Base-by-base conservation (phyloP, 2,888 invertebrate genomes). In the Notodonta dromedarius region DNA sequence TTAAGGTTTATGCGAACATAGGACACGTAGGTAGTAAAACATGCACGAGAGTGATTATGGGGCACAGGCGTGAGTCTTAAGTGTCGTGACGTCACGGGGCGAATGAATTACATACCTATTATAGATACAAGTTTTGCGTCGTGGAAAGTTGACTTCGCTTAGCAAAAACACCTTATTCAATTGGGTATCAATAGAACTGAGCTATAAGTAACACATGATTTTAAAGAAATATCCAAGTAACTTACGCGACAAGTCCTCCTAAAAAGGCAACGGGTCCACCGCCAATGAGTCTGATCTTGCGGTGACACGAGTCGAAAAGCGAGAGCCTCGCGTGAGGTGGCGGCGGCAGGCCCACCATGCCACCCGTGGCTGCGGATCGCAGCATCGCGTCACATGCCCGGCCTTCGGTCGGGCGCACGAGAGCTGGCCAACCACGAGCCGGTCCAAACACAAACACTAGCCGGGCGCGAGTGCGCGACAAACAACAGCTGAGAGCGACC, bases 221-320 rank as follows among this genome's bases (percentile, higher is more conserved):
- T 9, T 12, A 5, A 59, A 42, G 14, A 46, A 50, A 35, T 32
- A 39, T 40, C n/a, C 8, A 32, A 8, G 14, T 9, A 59, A 90
- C 96, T 96, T 94, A 96, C 96, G 96, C 95, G 85, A 96, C 96
- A 80, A 96, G 94, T 80, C 96, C 96, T 80, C 95, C 95, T 71
- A 95, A 89, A 86, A 95, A 95, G 73, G 95, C 95, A 70, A 95
- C 95, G 53, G 95, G 95, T 61, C 94, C 95, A 66, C 95, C 95
- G 77, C 96, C 95, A 84, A 96, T 95, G 80, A 96, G 94, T 74
- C 96, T 94, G 82, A 96, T 96, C 92, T 96, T 96, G 85, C 95
- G 94, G 89, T 96, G 96, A 87, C 96, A 96, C 78, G 96, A 95
- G 90, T 96, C 96, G 87, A 96, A 95, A 56, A 96, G 94, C 70